A percentile compares a stretch with the other conserved stretches of the same genome.
Evolutionary conservation across 2,113 vertebrate genomes (phyloP).

Genomic region (Emydura subglobosa): DNA sequence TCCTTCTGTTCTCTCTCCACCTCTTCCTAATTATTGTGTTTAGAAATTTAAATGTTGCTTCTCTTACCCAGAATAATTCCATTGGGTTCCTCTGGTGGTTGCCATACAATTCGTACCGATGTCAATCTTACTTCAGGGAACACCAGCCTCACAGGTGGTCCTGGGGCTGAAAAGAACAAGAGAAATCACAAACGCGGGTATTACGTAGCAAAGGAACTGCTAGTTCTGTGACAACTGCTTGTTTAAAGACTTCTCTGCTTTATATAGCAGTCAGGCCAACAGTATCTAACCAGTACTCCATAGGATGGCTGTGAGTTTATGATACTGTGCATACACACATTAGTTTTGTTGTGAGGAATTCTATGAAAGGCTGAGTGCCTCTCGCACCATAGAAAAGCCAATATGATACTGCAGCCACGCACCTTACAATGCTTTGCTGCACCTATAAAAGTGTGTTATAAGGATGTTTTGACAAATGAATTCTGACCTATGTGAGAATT

Average conservation of each 20-base stretch:
- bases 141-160: constrained; percentile 89
- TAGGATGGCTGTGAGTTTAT: fast-evolving
- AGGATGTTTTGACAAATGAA: neutral
- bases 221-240: neutral
- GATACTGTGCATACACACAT: fast-evolving
- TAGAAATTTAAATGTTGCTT: neutral
- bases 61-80: constrained; percentile 93
- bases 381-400: neutral
- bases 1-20: fast-evolving
- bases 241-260: neutral
- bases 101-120: constrained; percentile 91
- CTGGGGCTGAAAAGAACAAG: constrained; percentile 83
- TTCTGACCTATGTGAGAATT: neutral
- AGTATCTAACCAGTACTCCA: fast-evolving
- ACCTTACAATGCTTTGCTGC: neutral
- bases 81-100: constrained; percentile 90
- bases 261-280: fast-evolving
- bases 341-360: neutral
- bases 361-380: neutral
- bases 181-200: neutral
- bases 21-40: fast-evolving
- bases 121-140: constrained; percentile 94
- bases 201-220: fast-evolving
- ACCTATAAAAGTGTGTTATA: neutral
- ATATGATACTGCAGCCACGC: neutral